These are phyloP conservation scores for Struthio camelus DNA, from an alignment of 2,113 vertebrate species.

Conservation along the genomic window DNA sequence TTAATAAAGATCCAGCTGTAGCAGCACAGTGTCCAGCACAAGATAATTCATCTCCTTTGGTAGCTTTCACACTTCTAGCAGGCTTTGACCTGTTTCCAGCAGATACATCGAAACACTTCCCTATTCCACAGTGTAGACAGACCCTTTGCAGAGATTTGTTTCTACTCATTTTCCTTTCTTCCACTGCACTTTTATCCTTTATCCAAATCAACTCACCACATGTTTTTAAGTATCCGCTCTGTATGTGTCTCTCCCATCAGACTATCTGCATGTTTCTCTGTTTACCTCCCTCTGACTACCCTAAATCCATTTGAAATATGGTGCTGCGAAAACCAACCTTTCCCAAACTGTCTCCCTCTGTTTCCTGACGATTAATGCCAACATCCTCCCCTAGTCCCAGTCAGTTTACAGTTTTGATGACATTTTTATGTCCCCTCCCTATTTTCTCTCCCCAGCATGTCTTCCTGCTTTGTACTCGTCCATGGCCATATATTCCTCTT, in stretches of 20 bases:
- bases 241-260: neutral
- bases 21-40: neutral
- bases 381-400: neutral
- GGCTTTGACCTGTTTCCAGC: neutral
- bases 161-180: neutral
- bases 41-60: neutral
- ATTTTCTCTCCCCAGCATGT: neutral
- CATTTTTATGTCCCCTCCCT: neutral
- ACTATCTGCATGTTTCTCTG: neutral
- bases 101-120: neutral
- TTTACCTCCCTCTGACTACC: neutral
- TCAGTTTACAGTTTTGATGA: neutral
- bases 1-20: neutral
- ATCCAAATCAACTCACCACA: neutral
- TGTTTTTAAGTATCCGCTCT: neutral
- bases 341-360: neutral
- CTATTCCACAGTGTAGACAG: neutral
- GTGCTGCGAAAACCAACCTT: neutral
- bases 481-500: neutral
- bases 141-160: neutral
- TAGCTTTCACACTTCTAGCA: neutral
- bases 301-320: neutral
- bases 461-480: neutral
- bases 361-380: neutral
- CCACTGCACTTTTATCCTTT: neutral